Evolutionary conservation across 2,113 vertebrate species (phyloP).

Genomic region (Catharus bicknelli): DNA sequence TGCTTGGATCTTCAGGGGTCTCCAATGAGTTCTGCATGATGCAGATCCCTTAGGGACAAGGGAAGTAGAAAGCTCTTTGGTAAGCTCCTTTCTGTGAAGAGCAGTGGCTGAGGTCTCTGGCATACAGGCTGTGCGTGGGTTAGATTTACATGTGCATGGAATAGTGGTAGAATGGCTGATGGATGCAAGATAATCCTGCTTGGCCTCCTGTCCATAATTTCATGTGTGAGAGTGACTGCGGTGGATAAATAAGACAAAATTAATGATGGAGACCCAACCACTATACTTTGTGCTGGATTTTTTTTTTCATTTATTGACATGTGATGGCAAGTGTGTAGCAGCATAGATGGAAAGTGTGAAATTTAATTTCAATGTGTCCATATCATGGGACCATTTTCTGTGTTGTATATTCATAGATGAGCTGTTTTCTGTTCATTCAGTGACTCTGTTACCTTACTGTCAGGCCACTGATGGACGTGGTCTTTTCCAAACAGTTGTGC

Average conservation of each 20-base stretch:
- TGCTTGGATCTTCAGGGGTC: not conserved
- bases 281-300: not conserved
- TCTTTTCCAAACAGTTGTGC: not conserved
- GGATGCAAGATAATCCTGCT: not conserved
- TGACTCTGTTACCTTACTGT: not conserved
- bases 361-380: not conserved
- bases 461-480: not conserved
- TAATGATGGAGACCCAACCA: not conserved
- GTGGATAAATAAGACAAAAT: not conserved
- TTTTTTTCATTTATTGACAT: not conserved
- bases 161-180: not conserved
- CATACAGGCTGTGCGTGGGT: rapidly evolving
- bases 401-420: not conserved
- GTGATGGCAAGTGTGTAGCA: not conserved
- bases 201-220: not conserved
- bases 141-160: rapidly evolving
- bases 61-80: not conserved
- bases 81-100: not conserved
- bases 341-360: not conserved
- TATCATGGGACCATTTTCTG: not conserved
- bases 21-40: not conserved
- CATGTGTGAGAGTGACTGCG: not conserved
- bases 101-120: not conserved
- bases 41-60: not conserved
- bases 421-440: not conserved